These are phyloP conservation scores for Fukomys damarensis DNA, from an alignment of 2,113 vertebrate genomes.

Conservation along the genomic window DNA sequence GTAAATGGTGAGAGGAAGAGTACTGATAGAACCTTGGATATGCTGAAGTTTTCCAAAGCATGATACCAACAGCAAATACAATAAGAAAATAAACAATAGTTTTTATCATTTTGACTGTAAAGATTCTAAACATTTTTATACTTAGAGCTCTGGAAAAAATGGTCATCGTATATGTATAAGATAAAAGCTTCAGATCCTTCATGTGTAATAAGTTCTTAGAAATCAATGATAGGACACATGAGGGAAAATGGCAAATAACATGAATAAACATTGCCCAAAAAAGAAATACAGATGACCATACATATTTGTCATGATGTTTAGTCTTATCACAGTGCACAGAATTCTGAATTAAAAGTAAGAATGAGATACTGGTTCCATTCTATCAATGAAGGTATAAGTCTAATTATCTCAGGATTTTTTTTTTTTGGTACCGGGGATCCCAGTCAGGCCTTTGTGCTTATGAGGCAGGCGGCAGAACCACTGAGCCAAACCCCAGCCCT, in stretches of 20 bases:
- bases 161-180: not conserved
- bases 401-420: not conserved
- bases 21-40: not conserved
- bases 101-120: constrained; percentile 24
- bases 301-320: not conserved
- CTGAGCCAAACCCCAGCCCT: too few relatives aligned
- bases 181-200: not conserved
- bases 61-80: not conserved
- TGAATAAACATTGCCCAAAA: not conserved
- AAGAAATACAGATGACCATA: not conserved
- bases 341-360: constrained; percentile 32
- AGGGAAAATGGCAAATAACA: not conserved
- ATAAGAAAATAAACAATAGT: not conserved
- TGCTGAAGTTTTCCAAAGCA: not conserved
- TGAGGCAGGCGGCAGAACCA: too few relatives aligned
- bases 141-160: not conserved
- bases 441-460: too few relatives aligned
- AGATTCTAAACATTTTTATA: not conserved
- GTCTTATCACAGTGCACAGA: not conserved
- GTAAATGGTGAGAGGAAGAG: not conserved
- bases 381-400: not conserved
- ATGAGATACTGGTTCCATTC: not conserved
- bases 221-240: not conserved
- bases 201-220: not conserved
- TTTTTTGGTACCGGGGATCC: too few relatives aligned